phyloP scores from a whole-genome alignment of 1,140 invertebrate genomes.

The Macrostomum lignano region DNA sequence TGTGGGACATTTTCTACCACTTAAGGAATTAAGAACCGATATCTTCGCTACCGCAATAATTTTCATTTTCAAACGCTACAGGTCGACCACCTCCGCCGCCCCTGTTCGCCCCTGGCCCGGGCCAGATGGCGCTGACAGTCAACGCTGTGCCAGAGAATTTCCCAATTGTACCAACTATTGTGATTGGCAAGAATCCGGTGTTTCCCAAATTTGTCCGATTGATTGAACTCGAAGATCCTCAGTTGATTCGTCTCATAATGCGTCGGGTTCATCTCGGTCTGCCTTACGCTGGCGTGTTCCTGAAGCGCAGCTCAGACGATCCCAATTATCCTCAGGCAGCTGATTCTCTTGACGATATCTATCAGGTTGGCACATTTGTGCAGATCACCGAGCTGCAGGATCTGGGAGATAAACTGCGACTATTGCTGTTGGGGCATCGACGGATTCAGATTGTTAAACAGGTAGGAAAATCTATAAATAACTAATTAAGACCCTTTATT shows the following conservation, averaged over 20 bases:
- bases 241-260: slow-evolving; percentile 58
- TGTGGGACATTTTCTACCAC: too few species aligned
- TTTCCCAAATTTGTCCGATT: slow-evolving; percentile 94
- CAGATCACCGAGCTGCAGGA: slow-evolving; percentile 92
- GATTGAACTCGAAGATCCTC: slow-evolving; percentile 60
- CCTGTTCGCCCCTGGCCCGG: too few species aligned
- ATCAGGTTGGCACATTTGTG: slow-evolving; percentile 72
- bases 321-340: slow-evolving; percentile 6
- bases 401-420: slow-evolving; percentile 54
- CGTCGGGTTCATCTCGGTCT: slow-evolving; percentile 78
- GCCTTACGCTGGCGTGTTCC: slow-evolving; percentile 83
- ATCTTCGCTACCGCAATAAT: too few species aligned
- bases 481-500: too few species aligned
- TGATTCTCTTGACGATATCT: slow-evolving; percentile 51
- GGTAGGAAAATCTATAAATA: too few species aligned
- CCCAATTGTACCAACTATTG: slow-evolving; percentile 75
- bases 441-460: slow-evolving; percentile 39
- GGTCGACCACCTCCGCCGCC: too few species aligned
- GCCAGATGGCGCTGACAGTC: too few species aligned
- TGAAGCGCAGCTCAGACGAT: slow-evolving; percentile 46
- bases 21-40: too few species aligned
- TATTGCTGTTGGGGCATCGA: slow-evolving; percentile 74
- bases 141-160: slow-evolving; percentile 92
- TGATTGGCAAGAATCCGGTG: slow-evolving; percentile 67
- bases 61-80: too few species aligned